A percentile compares a stretch with the other conserved stretches of the same genome.
phyloP scores from a whole-genome alignment of 2,888 invertebrate species.

The Orthonevra nobilis region DNA sequence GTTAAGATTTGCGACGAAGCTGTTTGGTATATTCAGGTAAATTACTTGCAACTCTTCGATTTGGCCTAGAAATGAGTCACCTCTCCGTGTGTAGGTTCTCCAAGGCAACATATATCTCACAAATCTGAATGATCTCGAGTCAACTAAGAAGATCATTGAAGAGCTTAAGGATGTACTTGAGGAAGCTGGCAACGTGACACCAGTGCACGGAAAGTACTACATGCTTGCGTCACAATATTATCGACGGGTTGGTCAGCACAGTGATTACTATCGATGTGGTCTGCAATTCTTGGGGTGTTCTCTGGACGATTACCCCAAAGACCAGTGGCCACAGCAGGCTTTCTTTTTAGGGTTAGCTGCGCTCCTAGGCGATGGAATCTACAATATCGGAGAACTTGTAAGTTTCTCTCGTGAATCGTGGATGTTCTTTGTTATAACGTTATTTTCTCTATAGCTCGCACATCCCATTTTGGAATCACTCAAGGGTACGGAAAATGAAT shows the following conservation, averaged over 20 bases:
- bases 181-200: constrained; percentile 93
- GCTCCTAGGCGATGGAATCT: constrained; percentile 95
- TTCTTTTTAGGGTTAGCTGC: constrained; percentile 96
- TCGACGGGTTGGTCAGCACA: constrained; percentile 90
- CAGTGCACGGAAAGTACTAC: constrained; percentile 97
- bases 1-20: constrained; percentile 94
- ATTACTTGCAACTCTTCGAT: too few relatives aligned
- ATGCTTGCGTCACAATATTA: constrained; percentile 95
- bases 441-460: constrained; percentile 84
- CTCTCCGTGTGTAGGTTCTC: constrained; percentile 83
- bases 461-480: constrained; percentile 95
- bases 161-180: constrained; percentile 92
- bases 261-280: constrained; percentile 97
- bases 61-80: constrained; percentile 31
- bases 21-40: constrained; percentile 82
- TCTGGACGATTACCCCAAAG: constrained; percentile 84
- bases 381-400: constrained; percentile 97
- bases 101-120: constrained; percentile 90
- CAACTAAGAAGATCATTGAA: constrained; percentile 92
- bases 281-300: constrained; percentile 91
- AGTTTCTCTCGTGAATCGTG: constrained; percentile 71
- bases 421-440: not conserved
- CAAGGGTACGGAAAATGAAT: constrained; percentile 89
- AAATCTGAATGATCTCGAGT: constrained; percentile 88
- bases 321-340: constrained; percentile 88